Percentiles rank a stretch among this genome's conserved stretches.
These are phyloP conservation scores for Diachrysia chrysitis DNA, from an alignment of 2,888 invertebrate species.

Conservation along the genomic window DNA sequence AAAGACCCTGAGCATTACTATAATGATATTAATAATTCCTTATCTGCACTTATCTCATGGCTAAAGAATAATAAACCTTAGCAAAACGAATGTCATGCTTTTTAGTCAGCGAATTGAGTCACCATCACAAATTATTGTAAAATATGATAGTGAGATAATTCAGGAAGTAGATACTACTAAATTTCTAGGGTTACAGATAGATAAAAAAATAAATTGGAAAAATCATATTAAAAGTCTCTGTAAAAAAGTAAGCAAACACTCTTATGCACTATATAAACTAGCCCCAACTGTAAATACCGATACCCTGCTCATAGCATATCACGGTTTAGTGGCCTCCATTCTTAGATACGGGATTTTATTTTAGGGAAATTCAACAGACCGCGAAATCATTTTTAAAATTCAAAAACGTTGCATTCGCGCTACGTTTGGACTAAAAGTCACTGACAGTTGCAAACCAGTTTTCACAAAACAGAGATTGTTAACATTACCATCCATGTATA, in stretches of 20 bases:
- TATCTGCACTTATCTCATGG: slow-evolving; percentile 12
- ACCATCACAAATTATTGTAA: background rate
- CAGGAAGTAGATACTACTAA: slow-evolving; percentile 5
- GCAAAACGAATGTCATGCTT: slow-evolving; percentile 6
- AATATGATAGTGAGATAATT: slow-evolving; percentile 8
- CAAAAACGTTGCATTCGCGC: too few relatives aligned
- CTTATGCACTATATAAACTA: slow-evolving; percentile 12
- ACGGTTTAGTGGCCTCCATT: background rate
- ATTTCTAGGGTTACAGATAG: slow-evolving; percentile 14
- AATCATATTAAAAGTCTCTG: background rate
- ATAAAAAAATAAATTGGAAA: slow-evolving; percentile 11
- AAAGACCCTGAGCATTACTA: background rate
- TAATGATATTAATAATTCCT: too few relatives aligned
- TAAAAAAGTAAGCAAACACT: background rate
- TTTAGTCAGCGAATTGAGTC: slow-evolving; percentile 12
- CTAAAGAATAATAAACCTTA: slow-evolving; percentile 6
- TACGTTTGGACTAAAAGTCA: too few relatives aligned
- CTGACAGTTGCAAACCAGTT: too few relatives aligned
- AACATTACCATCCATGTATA: too few relatives aligned
- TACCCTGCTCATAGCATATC: background rate
- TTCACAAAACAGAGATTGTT: too few relatives aligned
- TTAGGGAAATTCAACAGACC: too few relatives aligned
- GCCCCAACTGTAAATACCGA: background rate
- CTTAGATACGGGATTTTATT: too few relatives aligned
- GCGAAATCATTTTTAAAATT: too few relatives aligned